Conservation (phyloP, 2,888 invertebrate species). For the Cordilura impudica region DNA sequence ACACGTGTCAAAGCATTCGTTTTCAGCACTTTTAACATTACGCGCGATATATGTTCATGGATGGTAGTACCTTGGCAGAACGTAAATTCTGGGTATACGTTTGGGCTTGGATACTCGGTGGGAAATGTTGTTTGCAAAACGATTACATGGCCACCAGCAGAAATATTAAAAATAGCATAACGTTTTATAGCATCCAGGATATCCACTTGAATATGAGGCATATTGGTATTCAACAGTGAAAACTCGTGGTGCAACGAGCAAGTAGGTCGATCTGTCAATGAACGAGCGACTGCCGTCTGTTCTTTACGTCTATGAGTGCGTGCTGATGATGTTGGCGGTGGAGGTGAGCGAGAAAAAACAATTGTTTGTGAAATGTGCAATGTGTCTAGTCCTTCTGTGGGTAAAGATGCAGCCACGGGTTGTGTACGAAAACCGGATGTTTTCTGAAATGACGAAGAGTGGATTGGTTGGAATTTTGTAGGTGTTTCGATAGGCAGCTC, state of each 20-base stretch:
- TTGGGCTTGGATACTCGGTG: constrained; percentile 84
- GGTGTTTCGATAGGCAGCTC: constrained; percentile 67
- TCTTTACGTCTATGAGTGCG: constrained; percentile 62
- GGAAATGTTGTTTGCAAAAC: constrained; percentile 85
- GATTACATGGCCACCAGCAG: constrained; percentile 76
- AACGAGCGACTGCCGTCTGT: constrained; percentile 73
- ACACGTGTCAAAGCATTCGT: constrained; percentile 90
- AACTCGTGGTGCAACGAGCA: constrained; percentile 85
- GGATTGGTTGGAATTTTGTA: constrained; percentile 67
- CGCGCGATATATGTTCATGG: constrained; percentile 84
- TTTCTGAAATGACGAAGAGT: constrained; percentile 63
- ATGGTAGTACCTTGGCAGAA: constrained; percentile 84
- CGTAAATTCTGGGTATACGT: constrained; percentile 83
- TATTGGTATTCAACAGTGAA: constrained; percentile 85
- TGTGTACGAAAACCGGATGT: constrained; percentile 66
- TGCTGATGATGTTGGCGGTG: constrained; percentile 48
- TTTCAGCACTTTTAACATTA: constrained; percentile 88
- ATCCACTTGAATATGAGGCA: constrained; percentile 84
- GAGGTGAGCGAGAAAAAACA: constrained; percentile 77
- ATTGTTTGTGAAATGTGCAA: constrained; percentile 63
- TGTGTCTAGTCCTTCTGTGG: constrained; percentile 67
- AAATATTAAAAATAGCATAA: constrained; percentile 79
- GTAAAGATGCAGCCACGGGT: constrained; percentile 66
- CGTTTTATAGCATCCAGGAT: constrained; percentile 79
- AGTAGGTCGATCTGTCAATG: constrained; percentile 75